Evolutionary conservation across 2,797 vertebrate genomes (phyloP), one percentile per base, ranked within the genome.

Genomic region (Macropus fuliginosus): DNA sequence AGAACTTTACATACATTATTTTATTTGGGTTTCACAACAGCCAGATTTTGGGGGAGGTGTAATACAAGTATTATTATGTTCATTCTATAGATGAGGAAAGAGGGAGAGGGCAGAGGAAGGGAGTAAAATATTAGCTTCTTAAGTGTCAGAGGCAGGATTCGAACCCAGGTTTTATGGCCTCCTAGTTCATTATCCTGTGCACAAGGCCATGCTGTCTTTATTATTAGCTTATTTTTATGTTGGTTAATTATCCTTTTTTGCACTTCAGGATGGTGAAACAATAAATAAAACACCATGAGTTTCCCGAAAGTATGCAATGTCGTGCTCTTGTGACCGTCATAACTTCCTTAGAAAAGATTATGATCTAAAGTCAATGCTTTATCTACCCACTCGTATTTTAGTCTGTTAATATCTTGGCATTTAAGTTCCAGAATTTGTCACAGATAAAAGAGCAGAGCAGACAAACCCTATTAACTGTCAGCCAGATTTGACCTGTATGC

Each of bases 361-460:
- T n/a, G 59, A 28, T 54, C 93, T 95, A 56, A 91, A 81, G 55
- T 94, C 46, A 94, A 95, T 94, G 31, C 81, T 93, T 52, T 89
- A 87, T 89, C 28, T 66, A 94, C 92, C 93, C 54, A 74, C 91
- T 95, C 87, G 90, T 97, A 66, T 87, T 90, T 94, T 95, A 92
- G 95, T 62, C 81, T 92, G 66, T 46, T 92, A 91, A 54, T 13
- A 56, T 16, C 91, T 40, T 56, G 56, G 91, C 21, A 93, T 96
- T 94, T 92, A 91, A 94, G 55, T 95, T 96, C 34, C 28, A 96
- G 52, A 50, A 94, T 87, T 92, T 95, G 93, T 56, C 91, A 55
- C 92, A 95, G 93, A 89, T 92, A 97, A 96, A 96, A 94, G 27
- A 46, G 55, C 24, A 27, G 94, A 55, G 57, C 66, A 95, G 97